A percentile compares a stretch with the other conserved stretches of the same genome.
These are phyloP conservation scores for Rhynchopsitta pachyrhyncha DNA, from an alignment of 2,113 vertebrate species.

Conservation along the genomic window DNA sequence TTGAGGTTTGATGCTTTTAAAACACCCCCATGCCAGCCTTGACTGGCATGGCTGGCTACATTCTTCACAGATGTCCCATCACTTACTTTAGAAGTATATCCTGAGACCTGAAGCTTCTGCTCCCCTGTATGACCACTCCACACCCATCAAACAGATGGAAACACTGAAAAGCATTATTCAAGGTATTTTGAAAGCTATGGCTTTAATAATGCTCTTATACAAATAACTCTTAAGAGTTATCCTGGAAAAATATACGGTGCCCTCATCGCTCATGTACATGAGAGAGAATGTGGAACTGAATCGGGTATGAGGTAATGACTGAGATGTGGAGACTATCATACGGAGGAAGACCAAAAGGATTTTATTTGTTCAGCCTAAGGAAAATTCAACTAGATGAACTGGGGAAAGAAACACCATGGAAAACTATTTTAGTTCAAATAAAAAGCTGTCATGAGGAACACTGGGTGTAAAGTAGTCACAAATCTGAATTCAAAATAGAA, in stretches of 20 bases:
- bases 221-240: neutral
- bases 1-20: neutral
- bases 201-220: neutral
- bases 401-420: neutral
- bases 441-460: neutral
- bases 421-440: neutral
- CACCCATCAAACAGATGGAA: neutral
- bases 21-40: neutral
- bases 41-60: neutral
- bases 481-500: neutral
- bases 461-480: neutral
- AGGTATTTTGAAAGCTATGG: neutral
- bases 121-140: neutral
- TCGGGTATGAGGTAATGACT: neutral
- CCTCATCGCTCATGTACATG: rapidly evolving
- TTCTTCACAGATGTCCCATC: neutral
- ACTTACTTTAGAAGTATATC: neutral
- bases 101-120: neutral
- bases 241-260: neutral
- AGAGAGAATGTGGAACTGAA: neutral
- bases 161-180: neutral
- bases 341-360: neutral
- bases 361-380: neutral
- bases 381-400: neutral
- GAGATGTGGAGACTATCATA: neutral